Evolutionary conservation across 2,113 vertebrate species (phyloP).

Genomic region (Eulemur rufifrons): DNA sequence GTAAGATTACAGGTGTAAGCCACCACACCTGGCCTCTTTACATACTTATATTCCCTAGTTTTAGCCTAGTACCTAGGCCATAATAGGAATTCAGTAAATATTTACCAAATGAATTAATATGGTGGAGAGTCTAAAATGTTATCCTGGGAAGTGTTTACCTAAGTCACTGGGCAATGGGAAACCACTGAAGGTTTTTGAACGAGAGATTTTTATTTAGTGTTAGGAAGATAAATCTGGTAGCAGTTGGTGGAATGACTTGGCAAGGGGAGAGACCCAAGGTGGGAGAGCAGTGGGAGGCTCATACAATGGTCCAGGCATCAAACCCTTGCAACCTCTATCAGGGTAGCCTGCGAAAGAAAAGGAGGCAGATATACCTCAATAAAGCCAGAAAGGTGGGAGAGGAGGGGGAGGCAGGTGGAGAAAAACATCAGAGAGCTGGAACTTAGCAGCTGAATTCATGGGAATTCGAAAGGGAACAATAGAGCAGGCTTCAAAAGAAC

Average conservation of each 20-base stretch:
- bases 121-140: background rate
- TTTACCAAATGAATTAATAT: background rate
- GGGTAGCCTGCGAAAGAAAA: background rate
- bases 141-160: background rate
- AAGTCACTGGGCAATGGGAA: background rate
- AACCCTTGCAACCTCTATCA: background rate
- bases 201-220: background rate
- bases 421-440: background rate
- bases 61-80: background rate
- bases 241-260: background rate
- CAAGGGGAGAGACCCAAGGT: background rate
- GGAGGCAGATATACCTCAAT: background rate
- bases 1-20: too few relatives aligned
- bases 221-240: background rate
- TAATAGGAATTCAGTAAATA: background rate
- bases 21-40: background rate
- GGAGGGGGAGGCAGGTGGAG: background rate
- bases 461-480: background rate
- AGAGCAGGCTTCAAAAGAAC: background rate
- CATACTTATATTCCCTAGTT: background rate
- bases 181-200: background rate
- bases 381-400: background rate
- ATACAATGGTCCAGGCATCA: background rate
- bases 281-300: background rate
- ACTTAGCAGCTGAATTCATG: background rate